phyloP scores from a whole-genome alignment of 1,140 invertebrate genomes.

The Tribolium castaneum region DNA sequence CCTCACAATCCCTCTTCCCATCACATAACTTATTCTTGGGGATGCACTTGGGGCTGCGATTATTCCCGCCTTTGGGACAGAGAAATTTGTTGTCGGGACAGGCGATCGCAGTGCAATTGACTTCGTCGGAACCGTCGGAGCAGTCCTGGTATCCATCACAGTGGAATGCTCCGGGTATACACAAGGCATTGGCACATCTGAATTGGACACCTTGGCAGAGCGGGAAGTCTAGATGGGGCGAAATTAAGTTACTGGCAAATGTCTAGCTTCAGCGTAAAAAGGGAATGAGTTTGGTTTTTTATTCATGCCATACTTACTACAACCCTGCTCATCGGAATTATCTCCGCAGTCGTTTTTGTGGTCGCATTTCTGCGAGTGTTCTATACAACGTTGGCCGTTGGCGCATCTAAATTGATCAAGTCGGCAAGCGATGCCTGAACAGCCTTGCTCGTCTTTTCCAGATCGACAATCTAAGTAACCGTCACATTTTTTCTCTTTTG shows the following conservation, averaged over 20 bases:
- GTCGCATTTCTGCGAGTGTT: constrained; percentile 84
- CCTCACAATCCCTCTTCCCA: constrained; percentile 87
- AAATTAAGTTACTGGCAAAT: background rate
- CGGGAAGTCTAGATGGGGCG: constrained; percentile 81
- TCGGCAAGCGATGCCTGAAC: constrained; percentile 78
- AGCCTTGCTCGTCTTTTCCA: constrained; percentile 85
- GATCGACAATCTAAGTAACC: constrained; percentile 91
- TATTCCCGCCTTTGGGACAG: constrained; percentile 80
- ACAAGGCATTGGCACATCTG: constrained; percentile 91
- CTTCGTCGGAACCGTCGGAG: constrained; percentile 88
- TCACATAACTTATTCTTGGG: constrained; percentile 89
- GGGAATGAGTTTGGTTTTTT: background rate
- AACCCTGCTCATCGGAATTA: constrained; percentile 88
- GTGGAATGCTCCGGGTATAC: constrained; percentile 86
- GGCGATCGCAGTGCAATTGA: constrained; percentile 87
- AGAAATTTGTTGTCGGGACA: constrained; percentile 94
- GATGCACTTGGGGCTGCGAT: constrained; percentile 86
- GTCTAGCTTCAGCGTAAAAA: too few species aligned
- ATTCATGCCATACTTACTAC: constrained; percentile 73
- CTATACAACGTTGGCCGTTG: constrained; percentile 85
- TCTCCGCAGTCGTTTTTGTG: constrained; percentile 91
- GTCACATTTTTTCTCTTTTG: constrained; percentile 88
- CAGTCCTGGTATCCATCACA: constrained; percentile 89
- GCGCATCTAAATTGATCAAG: constrained; percentile 92
- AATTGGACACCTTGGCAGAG: constrained; percentile 92